phyloP scores from a whole-genome alignment of 2,797 vertebrate species.

The Sternarchorhynchus goeldii region DNA sequence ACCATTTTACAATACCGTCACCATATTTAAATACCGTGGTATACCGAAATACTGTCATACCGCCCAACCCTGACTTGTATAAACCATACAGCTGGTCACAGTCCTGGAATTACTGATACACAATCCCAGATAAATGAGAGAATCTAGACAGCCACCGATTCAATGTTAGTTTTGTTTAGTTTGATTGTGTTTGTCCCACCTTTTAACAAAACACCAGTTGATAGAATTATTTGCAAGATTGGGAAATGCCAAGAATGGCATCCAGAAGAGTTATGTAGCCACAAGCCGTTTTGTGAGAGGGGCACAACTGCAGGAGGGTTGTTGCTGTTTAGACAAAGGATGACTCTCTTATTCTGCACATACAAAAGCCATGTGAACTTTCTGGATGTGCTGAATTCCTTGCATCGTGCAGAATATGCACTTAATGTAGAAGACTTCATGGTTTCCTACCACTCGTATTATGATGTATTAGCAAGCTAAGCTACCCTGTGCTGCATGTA shows the following conservation, averaged over 20 bases:
- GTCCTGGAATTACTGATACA: too few relatives aligned
- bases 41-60: too few relatives aligned
- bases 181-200: background rate
- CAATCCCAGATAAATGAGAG: too few relatives aligned
- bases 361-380: background rate
- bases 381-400: background rate
- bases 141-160: too few relatives aligned
- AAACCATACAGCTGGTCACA: too few relatives aligned
- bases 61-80: too few relatives aligned
- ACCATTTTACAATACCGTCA: too few relatives aligned
- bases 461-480: constrained; percentile 29
- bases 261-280: background rate
- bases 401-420: background rate
- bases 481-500: constrained; percentile 19
- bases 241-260: background rate
- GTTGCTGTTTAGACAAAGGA: background rate
- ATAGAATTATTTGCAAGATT: background rate
- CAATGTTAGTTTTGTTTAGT: too few relatives aligned
- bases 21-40: too few relatives aligned
- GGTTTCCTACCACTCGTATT: background rate
- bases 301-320: background rate
- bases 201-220: background rate
- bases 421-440: too few relatives aligned
- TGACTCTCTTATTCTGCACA: background rate
- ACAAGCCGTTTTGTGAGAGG: constrained; percentile 5